Percentiles rank a stretch among this genome's conserved stretches.
These are phyloP conservation scores for Steinernema carpocapsae DNA, from an alignment of 2,888 invertebrate species.

Conservation along the genomic window DNA sequence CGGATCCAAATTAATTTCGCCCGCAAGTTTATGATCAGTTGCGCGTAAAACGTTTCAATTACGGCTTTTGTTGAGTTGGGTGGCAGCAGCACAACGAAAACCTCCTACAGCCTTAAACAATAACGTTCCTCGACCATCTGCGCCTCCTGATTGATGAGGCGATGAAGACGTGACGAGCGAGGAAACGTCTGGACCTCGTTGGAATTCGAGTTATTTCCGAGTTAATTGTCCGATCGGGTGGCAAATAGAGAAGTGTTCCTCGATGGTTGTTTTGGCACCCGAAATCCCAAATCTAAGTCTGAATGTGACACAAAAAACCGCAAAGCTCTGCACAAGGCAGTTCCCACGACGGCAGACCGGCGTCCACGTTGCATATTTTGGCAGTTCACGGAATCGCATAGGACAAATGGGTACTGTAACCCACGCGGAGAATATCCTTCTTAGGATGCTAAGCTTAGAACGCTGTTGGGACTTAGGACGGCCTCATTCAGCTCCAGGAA, in stretches of 20 bases:
- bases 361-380: too few species aligned
- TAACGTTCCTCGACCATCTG: conserved; percentile 6
- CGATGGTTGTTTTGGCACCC: background rate
- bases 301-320: background rate
- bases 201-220: background rate
- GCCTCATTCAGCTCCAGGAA: too few species aligned
- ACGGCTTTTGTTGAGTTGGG: too few species aligned
- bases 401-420: too few species aligned
- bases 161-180: background rate
- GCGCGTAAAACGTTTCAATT: background rate
- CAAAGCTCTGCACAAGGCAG: background rate
- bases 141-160: conserved; percentile 21
- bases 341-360: too few species aligned
- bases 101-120: background rate
- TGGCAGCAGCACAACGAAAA: background rate
- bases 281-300: background rate
- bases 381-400: too few species aligned
- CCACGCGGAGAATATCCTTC: too few species aligned
- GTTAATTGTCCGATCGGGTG: background rate
- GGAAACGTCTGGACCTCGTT: too few species aligned
- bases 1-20: conserved; percentile 1
- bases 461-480: too few species aligned
- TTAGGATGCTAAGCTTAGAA: too few species aligned
- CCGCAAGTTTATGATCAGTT: conserved; percentile 3
- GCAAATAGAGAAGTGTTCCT: background rate